These are phyloP conservation scores for Campoletis sonorensis DNA, from an alignment of 1,140 invertebrate species.

Conservation along the genomic window DNA sequence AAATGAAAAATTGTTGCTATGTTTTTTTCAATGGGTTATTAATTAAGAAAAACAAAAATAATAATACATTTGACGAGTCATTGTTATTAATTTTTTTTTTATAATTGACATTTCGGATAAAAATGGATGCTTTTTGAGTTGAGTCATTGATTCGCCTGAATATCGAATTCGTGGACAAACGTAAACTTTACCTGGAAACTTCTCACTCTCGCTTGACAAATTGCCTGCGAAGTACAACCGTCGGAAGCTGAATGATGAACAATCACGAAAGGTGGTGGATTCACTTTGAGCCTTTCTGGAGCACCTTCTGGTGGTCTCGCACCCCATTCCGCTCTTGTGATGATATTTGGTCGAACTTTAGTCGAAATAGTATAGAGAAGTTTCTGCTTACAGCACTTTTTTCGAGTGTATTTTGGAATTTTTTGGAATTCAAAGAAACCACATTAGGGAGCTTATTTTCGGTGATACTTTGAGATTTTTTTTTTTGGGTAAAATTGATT, in stretches of 20 bases:
- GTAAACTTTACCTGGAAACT: slow-evolving; percentile 63
- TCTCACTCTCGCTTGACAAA: slow-evolving; percentile 62
- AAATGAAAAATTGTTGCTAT: too few relatives aligned
- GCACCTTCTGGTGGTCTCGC: slow-evolving; percentile 52
- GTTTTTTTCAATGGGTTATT: too few relatives aligned
- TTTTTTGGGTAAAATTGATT: too few relatives aligned
- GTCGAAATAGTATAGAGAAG: background rate
- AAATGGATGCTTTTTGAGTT: too few relatives aligned
- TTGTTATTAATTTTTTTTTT: too few relatives aligned
- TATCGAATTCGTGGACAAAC: background rate
- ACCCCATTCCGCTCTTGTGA: slow-evolving; percentile 66
- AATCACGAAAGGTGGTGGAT: slow-evolving; percentile 65
- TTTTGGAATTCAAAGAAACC: background rate
- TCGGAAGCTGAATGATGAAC: slow-evolving; percentile 72
- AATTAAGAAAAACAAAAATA: too few relatives aligned
- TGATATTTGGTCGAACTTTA: slow-evolving; percentile 57
- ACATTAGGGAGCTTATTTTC: too few relatives aligned
- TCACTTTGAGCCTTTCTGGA: slow-evolving; percentile 45
- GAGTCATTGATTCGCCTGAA: too few relatives aligned
- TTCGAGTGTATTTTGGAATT: background rate
- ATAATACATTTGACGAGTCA: too few relatives aligned
- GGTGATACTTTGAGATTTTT: too few relatives aligned
- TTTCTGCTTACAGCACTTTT: background rate
- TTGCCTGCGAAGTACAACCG: slow-evolving; percentile 64
- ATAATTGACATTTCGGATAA: too few relatives aligned